phyloP scores from a whole-genome alignment of 2,113 vertebrate species.

The Thryonomys swinderianus region DNA sequence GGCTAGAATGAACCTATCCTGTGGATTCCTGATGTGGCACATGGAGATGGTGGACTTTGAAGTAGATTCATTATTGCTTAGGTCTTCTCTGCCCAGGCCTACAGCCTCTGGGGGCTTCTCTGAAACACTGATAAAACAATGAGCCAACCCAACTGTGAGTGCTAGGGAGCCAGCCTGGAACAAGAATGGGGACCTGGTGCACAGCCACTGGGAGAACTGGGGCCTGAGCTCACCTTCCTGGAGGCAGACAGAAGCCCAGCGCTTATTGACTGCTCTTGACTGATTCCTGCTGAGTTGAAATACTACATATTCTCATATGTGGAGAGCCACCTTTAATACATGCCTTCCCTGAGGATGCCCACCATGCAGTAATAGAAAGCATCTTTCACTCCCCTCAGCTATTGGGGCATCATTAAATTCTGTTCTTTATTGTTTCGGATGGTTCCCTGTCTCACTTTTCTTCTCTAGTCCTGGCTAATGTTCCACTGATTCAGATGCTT shows the following conservation, averaged over 20 bases:
- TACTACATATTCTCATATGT: not conserved
- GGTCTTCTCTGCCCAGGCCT: not conserved
- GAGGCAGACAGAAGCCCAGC: not conserved
- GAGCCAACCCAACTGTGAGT: not conserved
- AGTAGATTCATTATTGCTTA: not conserved
- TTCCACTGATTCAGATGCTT: not conserved
- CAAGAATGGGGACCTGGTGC: no score
- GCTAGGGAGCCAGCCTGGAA: not conserved
- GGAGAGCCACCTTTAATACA: not conserved
- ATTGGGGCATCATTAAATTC: not conserved
- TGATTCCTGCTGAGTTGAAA: not conserved
- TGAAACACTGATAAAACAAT: not conserved
- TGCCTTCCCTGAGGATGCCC: not conserved
- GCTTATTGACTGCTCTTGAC: not conserved
- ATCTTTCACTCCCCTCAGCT: not conserved
- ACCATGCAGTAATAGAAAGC: not conserved
- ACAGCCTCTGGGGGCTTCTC: not conserved
- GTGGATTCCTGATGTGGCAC: not conserved
- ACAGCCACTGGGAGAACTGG: fast-evolving
- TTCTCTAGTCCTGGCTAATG: not conserved
- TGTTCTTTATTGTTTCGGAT: not conserved
- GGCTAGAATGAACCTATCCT: not conserved
- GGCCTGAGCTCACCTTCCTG: not conserved
- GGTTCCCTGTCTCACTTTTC: not conserved
- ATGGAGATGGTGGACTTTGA: not conserved